These are phyloP conservation scores for Lymantria dispar DNA, from an alignment of 2,888 invertebrate species.

Conservation along the genomic window DNA sequence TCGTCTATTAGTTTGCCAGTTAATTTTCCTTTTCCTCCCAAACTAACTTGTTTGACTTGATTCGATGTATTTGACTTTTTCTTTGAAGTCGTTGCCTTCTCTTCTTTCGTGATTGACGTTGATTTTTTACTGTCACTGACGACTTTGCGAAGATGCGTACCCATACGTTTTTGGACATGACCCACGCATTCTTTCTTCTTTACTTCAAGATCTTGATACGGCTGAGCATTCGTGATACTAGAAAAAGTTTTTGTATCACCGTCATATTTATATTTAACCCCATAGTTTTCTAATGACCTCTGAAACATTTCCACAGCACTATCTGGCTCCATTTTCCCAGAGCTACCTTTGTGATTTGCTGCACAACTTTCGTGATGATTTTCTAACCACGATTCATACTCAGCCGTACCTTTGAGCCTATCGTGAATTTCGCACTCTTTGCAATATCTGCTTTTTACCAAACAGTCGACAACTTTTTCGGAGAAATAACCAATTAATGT, in stretches of 20 bases:
- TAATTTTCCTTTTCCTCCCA: constrained; percentile 22
- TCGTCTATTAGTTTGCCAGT: constrained; percentile 38
- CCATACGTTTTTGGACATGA: constrained; percentile 6
- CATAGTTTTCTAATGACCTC: neutral
- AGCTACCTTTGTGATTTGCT: constrained; percentile 1
- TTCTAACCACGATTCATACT: neutral
- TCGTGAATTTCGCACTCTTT: neutral
- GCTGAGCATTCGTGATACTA: constrained; percentile 3
- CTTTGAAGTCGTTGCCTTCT: neutral
- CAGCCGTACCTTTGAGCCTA: neutral
- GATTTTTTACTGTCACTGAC: neutral
- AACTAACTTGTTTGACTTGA: neutral
- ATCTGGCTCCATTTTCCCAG: constrained; percentile 5
- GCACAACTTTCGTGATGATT: constrained; percentile 1
- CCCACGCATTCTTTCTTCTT: constrained; percentile 8
- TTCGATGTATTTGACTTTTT: neutral
- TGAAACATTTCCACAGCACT: neutral
- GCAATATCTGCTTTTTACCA: constrained; percentile 12
- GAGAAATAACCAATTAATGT: neutral
- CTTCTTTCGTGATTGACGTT: neutral
- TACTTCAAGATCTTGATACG: neutral
- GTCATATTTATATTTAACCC: neutral
- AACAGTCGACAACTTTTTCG: constrained; percentile 9
- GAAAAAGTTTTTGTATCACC: constrained; percentile 6
- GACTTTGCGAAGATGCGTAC: constrained; percentile 1